Evolutionary conservation across 2,888 invertebrate genomes (phyloP).

Genomic region (Thysanoteuthis rhombus): DNA sequence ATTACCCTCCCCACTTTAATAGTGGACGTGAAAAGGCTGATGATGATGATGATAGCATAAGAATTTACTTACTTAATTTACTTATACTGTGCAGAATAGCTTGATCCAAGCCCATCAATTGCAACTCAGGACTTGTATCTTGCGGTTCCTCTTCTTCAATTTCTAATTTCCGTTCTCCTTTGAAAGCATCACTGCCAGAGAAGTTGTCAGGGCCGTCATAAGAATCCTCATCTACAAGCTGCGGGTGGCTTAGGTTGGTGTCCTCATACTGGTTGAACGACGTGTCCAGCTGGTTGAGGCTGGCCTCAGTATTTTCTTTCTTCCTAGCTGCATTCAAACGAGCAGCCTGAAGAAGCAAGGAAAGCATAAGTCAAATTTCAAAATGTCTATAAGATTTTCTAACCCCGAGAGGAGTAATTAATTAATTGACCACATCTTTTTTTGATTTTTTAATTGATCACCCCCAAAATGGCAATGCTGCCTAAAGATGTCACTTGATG

Average conservation of each 20-base stretch:
- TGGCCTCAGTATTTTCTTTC: conserved; percentile 34
- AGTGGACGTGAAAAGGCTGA: no score
- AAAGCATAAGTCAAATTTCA: background rate
- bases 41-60: no score
- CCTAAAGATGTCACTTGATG: no score
- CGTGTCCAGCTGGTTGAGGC: conserved; percentile 33
- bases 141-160: conserved; percentile 67
- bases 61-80: conserved; percentile 77
- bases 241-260: conserved; percentile 51
- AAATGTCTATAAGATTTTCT: no score
- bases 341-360: conserved; percentile 38
- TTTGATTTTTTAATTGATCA: no score
- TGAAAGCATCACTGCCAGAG: conserved; percentile 43
- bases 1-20: no score
- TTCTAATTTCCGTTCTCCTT: conserved; percentile 55
- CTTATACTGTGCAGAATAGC: conserved; percentile 92
- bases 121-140: conserved; percentile 50
- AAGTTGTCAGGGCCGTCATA: conserved; percentile 69
- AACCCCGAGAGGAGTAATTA: no score
- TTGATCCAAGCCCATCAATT: conserved; percentile 87
- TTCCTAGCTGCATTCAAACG: conserved; percentile 39
- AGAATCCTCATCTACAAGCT: conserved; percentile 65
- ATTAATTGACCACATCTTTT: no score
- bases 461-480: no score
- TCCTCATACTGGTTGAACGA: conserved; percentile 59